These are phyloP conservation scores for Anarhynchus alexandrinus DNA, from an alignment of 2,113 vertebrate genomes.

Conservation along the genomic window DNA sequence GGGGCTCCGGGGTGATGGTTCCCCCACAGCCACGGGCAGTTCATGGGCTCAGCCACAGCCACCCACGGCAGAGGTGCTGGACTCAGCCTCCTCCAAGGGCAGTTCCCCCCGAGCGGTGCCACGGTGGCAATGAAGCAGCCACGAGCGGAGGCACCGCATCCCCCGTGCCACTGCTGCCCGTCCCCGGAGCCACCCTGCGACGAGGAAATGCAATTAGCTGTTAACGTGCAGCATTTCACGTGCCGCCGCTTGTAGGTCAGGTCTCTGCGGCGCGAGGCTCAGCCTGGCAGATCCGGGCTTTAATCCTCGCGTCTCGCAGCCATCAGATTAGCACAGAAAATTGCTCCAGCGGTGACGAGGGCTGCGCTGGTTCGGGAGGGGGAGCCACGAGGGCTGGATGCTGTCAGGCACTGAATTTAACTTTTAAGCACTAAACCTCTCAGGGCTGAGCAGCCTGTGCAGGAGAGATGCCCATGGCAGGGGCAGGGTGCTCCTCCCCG, in stretches of 20 bases:
- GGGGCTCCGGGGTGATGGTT: not conserved
- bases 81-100: accelerated
- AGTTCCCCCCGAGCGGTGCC: accelerated
- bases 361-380: not conserved
- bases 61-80: not conserved
- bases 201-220: not conserved
- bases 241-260: not conserved
- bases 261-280: not conserved
- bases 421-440: not conserved
- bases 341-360: not conserved
- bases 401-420: not conserved
- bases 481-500: not conserved
- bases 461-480: not conserved
- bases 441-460: not conserved
- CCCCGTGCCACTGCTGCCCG: accelerated
- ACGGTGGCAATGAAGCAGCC: not conserved
- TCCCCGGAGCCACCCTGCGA: accelerated
- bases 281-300: not conserved
- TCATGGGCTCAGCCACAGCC: not conserved
- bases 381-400: not conserved
- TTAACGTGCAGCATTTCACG: accelerated
- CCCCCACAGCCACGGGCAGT: accelerated
- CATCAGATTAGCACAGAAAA: not conserved
- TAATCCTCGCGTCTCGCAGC: accelerated
- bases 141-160: accelerated